Evolutionary conservation across 2,797 vertebrate species (phyloP), one percentile per base, ranked within the genome.

Genomic region (Pseudocheirus occidentalis): DNA sequence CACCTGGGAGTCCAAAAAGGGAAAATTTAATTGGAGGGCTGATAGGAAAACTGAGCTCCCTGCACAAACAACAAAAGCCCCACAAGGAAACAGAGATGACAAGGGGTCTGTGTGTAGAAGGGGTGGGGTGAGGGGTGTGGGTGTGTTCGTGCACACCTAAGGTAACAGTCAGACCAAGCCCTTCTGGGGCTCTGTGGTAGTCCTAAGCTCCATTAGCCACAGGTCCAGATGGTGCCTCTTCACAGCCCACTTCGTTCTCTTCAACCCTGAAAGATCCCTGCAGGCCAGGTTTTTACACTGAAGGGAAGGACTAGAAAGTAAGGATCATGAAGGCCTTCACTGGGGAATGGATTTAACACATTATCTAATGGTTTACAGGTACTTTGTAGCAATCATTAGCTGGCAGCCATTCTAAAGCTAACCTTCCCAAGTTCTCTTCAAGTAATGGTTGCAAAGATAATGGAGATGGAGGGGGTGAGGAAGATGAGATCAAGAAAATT

Each of bases 331-430:
- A 91, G 90, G 50, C 53, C 53, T 34, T 55, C 50, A n/a, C 97
- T 93, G 95, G 27, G 94, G 97, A 97, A 96, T 89, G 93, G 6
- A 95, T 94, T 97, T 96, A 96, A 91, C 96, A 58, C 93, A 57
- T 81, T 95, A 96, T 95, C 90, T 97, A 98, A 98, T 98, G 95
- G 97, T 96, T 97, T 96, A 95, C 1, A 96, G 97, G 97, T 96
- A 97, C 98, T 98, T 97, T 98, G 97, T 97, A 97, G 96, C 94
- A 93, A 97, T 96, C 96, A 97, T 95, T 96, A 97, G 94, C 97
- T 92, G 91, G 97, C 98, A 97, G 93, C 93, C 96, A 96, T 98
- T 95, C 95, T 92, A 97, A 95, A 91, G 97, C 95, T 97, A 96
- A 96, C 96, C 95, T 95, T 94, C 96, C 94, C 94, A 40, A 97